A percentile compares a stretch with the other conserved stretches of the same genome.
These are phyloP conservation scores for Brachionichthys hirsutus DNA, from an alignment of 2,113 vertebrate species.

Conservation along the genomic window DNA sequence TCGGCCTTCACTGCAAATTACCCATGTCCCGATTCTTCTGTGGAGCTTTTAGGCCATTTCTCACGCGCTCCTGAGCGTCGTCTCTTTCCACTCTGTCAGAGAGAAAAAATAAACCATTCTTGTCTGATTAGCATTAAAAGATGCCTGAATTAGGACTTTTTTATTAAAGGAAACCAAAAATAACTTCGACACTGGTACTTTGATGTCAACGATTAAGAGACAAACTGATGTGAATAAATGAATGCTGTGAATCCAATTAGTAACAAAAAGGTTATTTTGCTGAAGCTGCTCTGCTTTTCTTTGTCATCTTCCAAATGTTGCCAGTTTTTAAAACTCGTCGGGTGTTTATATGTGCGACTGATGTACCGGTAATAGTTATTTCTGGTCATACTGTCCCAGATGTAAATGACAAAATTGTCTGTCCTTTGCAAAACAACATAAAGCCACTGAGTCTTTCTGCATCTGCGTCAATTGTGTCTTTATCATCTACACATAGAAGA, in stretches of 20 bases:
- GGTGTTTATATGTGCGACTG: too few relatives aligned
- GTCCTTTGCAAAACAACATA: too few relatives aligned
- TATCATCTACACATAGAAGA: too few relatives aligned
- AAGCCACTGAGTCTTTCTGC: too few relatives aligned
- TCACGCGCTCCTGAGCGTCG: conserved; percentile 36
- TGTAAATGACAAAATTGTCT: too few relatives aligned
- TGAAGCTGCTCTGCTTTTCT: too few relatives aligned
- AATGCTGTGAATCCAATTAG: background rate
- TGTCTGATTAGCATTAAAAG: background rate
- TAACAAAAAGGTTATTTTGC: background rate
- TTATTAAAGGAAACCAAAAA: background rate
- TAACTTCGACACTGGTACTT: background rate
- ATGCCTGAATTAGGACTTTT: background rate
- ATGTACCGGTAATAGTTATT: too few relatives aligned
- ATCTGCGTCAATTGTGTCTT: background rate
- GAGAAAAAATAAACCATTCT: background rate
- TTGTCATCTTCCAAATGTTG: background rate
- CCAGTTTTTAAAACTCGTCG: background rate
- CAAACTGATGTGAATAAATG: too few relatives aligned
- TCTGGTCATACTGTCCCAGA: too few relatives aligned
- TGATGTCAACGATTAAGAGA: background rate
- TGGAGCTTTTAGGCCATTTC: conserved; percentile 43
- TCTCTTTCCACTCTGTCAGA: conserved; percentile 38
- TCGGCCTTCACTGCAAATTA: conserved; percentile 55
- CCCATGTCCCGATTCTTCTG: conserved; percentile 36